Evolutionary conservation across 2,888 invertebrate species (phyloP), one percentile per base, ranked within the genome.

Genomic region (Kryphioiulus occultus): DNA sequence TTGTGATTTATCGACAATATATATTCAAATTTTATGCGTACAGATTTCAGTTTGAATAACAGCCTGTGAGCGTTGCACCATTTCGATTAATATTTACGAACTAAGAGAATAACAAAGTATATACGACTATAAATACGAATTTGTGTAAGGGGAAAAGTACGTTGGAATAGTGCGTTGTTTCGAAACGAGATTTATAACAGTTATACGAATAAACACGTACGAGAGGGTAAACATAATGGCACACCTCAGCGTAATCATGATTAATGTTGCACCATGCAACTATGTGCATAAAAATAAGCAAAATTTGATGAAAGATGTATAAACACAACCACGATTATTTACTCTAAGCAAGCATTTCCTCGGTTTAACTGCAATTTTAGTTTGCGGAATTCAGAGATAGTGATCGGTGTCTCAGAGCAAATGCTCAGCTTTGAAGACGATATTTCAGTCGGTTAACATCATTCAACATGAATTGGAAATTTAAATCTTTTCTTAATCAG

Each of bases 21-120:
- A 59, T 59, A 59, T 59, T 59, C 59, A 59, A 59, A 59, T 59
- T 19, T 59, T n/a, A 59, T n/a, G 59, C 59, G n/a, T n/a, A 22
- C 12, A n/a, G 47, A 47, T 47, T 47, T 47, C 47, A 47, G 47
- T 10, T 47, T 47, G 47, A 47, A 59, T 59, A 59, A 59, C n/a
- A n/a, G 22, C n/a, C 59, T 2, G 22, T n/a, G 22, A 59, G 59
- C n/a, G 59, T n/a, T 59, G 19, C 19, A 9, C 19, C 19, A 59
- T 59, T 59, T 59, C 22, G 15, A 59, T 59, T n/a, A n/a, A 7
- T 59, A 15, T 19, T n/a, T 59, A n/a, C n/a, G n/a, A n/a, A 59
- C 59, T 59, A 39, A 39, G 39, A 9, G 39, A 39, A 39, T 39
- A 39, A 39, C n/a, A n/a, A n/a, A 19, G 59, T 15, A n/a, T 9